Evolutionary conservation across 2,888 invertebrate species (phyloP).

Genomic region (Syritta pipiens): DNA sequence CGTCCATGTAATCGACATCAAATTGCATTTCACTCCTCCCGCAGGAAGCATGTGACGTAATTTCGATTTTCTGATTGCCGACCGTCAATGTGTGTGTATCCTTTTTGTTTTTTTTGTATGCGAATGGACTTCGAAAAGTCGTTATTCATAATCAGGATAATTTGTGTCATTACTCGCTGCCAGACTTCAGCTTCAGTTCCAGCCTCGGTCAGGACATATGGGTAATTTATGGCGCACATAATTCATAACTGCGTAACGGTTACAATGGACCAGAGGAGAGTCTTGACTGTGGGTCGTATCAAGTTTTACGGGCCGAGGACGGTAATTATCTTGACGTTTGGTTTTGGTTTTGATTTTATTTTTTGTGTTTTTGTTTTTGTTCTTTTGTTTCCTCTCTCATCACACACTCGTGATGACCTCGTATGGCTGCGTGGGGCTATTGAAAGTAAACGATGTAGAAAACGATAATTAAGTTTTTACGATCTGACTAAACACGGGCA

Average conservation of each 20-base stretch:
- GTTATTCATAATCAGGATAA: slow-evolving; percentile 52
- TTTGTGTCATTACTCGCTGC: slow-evolving; percentile 39
- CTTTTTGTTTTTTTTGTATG: neutral
- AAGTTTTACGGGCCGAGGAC: neutral
- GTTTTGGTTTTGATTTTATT: slow-evolving; percentile 22
- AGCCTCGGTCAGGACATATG: neutral
- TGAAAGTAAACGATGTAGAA: slow-evolving; percentile 47
- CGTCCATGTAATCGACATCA: slow-evolving; percentile 24
- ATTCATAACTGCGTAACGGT: slow-evolving; percentile 27
- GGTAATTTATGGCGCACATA: slow-evolving; percentile 31
- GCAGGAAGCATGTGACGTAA: neutral
- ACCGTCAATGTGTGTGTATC: neutral
- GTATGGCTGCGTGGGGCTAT: slow-evolving; percentile 6
- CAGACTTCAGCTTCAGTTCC: too few relatives aligned
- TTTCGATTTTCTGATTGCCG: neutral
- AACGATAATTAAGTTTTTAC: slow-evolving; percentile 47
- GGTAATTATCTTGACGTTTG: slow-evolving; percentile 41
- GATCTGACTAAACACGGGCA: slow-evolving; percentile 22
- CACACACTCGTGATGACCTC: neutral
- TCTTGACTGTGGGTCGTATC: neutral
- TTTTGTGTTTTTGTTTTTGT: neutral
- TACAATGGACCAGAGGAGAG: neutral
- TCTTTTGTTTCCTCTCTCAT: too few relatives aligned
- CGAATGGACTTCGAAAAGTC: slow-evolving; percentile 10
- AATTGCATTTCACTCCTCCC: slow-evolving; percentile 13